Evolutionary conservation across 2,113 vertebrate species (phyloP).

Genomic region (Sapayoa aenigma): DNA sequence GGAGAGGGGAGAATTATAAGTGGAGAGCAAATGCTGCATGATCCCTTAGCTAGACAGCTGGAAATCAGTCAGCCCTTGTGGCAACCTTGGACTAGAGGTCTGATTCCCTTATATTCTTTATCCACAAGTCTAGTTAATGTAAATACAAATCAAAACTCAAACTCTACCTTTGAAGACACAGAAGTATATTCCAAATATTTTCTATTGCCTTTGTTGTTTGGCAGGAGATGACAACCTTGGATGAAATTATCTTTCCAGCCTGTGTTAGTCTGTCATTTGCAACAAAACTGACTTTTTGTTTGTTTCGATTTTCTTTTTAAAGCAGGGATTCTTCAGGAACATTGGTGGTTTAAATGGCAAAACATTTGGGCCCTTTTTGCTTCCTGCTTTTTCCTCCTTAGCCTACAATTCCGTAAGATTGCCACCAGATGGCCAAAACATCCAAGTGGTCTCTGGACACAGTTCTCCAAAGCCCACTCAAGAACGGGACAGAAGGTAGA

Average conservation of each 20-base stretch:
- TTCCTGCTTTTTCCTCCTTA: not conserved
- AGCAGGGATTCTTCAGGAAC: not conserved
- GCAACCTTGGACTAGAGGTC: not conserved
- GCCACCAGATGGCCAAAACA: not conserved
- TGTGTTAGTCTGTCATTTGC: not conserved
- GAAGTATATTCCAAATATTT: constrained; percentile 6
- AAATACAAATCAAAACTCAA: not conserved
- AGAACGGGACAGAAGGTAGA: not conserved
- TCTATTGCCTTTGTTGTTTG: not conserved
- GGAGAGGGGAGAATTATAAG: not conserved
- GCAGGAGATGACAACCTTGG: not conserved
- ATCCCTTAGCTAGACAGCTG: not conserved
- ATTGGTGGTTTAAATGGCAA: not conserved
- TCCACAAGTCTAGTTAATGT: not conserved
- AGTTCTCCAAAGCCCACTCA: not conserved
- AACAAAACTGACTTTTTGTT: not conserved
- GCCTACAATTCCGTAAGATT: not conserved
- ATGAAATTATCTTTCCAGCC: not conserved
- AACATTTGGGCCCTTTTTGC: not conserved
- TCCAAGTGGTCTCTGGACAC: not conserved
- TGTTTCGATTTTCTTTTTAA: not conserved
- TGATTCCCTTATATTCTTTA: not conserved
- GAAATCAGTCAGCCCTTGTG: not conserved
- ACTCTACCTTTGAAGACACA: not conserved
- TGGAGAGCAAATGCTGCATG: not conserved